Evolutionary conservation across 2,888 invertebrate species (phyloP).

Genomic region (Eupithecia subumbrata): DNA sequence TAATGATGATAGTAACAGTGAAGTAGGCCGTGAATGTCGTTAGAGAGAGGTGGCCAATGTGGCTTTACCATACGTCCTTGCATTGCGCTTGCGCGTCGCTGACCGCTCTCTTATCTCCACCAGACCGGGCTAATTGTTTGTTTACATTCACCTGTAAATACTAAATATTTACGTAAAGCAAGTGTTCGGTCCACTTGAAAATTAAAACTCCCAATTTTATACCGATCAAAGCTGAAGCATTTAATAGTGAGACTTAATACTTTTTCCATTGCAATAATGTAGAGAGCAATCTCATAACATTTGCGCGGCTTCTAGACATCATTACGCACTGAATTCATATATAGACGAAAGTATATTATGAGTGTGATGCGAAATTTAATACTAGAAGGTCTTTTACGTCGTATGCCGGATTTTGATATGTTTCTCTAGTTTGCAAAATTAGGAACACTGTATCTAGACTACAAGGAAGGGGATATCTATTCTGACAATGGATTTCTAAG

Average conservation of each 20-base stretch:
- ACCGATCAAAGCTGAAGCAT: background rate
- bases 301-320: background rate
- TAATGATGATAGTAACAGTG: slow-evolving; percentile 1
- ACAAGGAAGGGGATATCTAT: background rate
- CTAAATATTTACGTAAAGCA: background rate
- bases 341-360: background rate
- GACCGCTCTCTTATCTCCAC: slow-evolving; percentile 38
- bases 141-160: slow-evolving; percentile 21
- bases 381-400: background rate
- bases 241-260: background rate
- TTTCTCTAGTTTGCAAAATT: background rate
- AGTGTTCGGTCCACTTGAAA: background rate
- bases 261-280: background rate
- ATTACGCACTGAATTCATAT: background rate
- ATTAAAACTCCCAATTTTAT: background rate
- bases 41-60: slow-evolving; percentile 45
- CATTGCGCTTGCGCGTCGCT: slow-evolving; percentile 41
- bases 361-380: background rate
- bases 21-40: slow-evolving; percentile 33
- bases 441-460: background rate
- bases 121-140: slow-evolving; percentile 24
- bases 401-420: background rate
- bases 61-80: slow-evolving; percentile 50
- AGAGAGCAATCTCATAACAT: background rate
- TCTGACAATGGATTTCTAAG: slow-evolving; percentile 11